Evolutionary conservation across 2,797 vertebrate genomes (phyloP), one percentile per base, ranked within the genome.

Genomic region (Pipistrellus nathusii): DNA sequence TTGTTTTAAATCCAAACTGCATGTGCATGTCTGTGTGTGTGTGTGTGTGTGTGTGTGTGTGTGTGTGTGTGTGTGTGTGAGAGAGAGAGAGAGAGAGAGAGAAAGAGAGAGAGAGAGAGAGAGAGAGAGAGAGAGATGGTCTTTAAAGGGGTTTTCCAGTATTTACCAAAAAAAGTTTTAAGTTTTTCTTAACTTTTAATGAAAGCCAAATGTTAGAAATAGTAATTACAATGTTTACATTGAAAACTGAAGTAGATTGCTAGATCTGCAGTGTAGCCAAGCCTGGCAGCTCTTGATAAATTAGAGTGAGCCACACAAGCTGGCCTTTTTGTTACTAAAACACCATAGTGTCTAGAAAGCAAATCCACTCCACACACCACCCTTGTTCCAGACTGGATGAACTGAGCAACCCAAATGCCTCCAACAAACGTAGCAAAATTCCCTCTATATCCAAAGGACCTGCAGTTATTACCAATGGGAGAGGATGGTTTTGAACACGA

Each of bases 181-280:
- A 84, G 32, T 77, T 93, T 97, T 89, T 91, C 62, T 96, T 96
- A 83, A 76, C 87, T 96, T 53, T 94, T 97, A 94, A 88, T 90
- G 78, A 97, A 97, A 97, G 90, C 59, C 95, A 97, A 97, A 97
- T 97, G 91, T 96, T 97, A 81, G 85, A 95, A 97, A 78, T 89
- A 94, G 44, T 90, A 96, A 98, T 96, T 97, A 93, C 92, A 96
- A 86, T 94, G 93, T 92, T 96, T 89, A 93, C 81, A 81, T 92
- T 95, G 85, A 95, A 91, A 62, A 76, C 91, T 95, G 85, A 94
- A 92, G 64, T 83, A 64, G 87, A 91, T 94, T 93, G 21, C 91
- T 81, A 87, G 68, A 93, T 95, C 90, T 94, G n/a, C 76, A 96
- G 48, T 80, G 35, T 71, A 93, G 82, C 35, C 82, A 92, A 95